Percentiles rank a stretch among this genome's conserved stretches.
Conservation (phyloP, 2,113 vertebrate species). For the Erythrocebus patas region DNA sequence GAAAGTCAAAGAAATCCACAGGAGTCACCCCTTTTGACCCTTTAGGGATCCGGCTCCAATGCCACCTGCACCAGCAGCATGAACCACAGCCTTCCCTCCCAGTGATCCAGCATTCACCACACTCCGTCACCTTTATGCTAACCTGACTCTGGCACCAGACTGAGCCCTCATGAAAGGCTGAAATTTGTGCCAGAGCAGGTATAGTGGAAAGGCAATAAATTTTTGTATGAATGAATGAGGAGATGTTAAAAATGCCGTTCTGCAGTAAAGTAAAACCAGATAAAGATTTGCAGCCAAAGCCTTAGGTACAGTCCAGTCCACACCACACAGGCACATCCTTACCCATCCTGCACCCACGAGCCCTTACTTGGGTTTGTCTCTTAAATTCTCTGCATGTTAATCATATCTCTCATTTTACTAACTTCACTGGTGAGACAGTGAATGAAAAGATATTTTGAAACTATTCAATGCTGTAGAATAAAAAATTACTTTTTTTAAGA, state of each 20-base stretch:
- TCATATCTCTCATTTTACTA: neutral
- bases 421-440: neutral
- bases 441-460: neutral
- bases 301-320: too few relatives aligned
- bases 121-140: neutral
- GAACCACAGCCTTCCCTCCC: neutral
- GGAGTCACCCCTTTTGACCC: neutral
- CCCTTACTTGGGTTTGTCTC: too few relatives aligned
- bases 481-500: neutral
- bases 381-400: neutral
- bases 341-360: accelerated
- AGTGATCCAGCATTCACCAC: accelerated
- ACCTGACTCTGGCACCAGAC: neutral
- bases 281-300: neutral
- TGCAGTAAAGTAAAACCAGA: neutral
- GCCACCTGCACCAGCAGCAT: neutral
- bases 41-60: neutral
- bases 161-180: neutral
- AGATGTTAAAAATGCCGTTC: neutral
- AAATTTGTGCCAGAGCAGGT: neutral
- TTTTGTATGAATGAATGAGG: neutral
- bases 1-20: neutral
- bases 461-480: neutral
- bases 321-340: accelerated
- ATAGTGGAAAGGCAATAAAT: neutral